Percentiles rank a stretch among this genome's conserved stretches.
Evolutionary conservation across 2,888 invertebrate species (phyloP).

Genomic region (Hydriomena furcata): DNA sequence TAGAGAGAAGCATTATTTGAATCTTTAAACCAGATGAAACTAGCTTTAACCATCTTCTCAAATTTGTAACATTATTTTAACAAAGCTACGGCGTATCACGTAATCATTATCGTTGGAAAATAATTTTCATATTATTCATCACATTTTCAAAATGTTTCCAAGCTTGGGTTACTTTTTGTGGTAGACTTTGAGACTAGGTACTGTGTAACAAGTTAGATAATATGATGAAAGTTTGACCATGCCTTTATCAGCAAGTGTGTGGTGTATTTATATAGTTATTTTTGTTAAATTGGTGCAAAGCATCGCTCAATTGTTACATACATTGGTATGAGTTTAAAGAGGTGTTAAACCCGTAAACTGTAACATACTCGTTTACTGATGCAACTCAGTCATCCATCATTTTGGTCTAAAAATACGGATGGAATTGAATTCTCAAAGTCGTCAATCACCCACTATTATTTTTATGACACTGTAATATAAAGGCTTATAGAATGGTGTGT

Average conservation of each 20-base stretch:
- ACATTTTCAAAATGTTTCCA: slow-evolving; percentile 22
- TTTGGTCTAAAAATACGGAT: slow-evolving; percentile 29
- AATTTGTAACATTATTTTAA: no score
- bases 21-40: no score
- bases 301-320: no score
- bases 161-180: slow-evolving; percentile 21
- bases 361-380: no score
- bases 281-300: no score
- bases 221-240: slow-evolving; percentile 43
- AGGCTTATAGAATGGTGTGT: no score
- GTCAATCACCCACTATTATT: not conserved
- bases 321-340: no score
- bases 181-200: slow-evolving; percentile 35
- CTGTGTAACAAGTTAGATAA: slow-evolving; percentile 47
- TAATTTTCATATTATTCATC: slow-evolving; percentile 10
- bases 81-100: slow-evolving; percentile 9
- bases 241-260: slow-evolving; percentile 32
- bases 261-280: slow-evolving; percentile 37
- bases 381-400: no score
- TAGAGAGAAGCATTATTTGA: no score
- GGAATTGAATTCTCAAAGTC: not conserved
- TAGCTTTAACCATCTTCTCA: no score
- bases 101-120: no score
- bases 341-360: no score
- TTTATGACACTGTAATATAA: not conserved